These are phyloP conservation scores for Euproctis similis DNA, from an alignment of 2,888 invertebrate genomes.

Conservation along the genomic window DNA sequence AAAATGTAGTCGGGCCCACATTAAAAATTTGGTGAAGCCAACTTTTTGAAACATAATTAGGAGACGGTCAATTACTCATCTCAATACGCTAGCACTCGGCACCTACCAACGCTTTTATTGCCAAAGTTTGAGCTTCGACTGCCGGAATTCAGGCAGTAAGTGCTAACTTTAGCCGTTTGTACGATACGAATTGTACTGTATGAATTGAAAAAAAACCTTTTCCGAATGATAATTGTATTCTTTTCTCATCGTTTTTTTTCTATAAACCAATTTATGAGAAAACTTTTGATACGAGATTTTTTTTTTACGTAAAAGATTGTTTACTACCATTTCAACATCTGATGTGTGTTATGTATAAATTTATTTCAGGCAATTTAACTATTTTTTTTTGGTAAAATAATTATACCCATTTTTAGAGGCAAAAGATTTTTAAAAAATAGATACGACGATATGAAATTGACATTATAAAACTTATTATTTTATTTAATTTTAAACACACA, in stretches of 20 bases:
- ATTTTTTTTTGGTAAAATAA: too few species aligned
- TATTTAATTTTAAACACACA: too few species aligned
- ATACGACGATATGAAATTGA: too few species aligned
- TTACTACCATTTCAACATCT: too few species aligned
- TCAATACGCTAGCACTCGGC: conserved; percentile 17
- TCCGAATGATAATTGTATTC: conserved; percentile 25
- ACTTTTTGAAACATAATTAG: neutral
- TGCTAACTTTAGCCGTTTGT: conserved; percentile 48
- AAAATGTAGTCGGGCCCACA: too few species aligned
- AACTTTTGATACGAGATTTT: conserved; percentile 7
- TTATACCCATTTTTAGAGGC: too few species aligned
- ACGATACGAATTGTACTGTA: conserved; percentile 46
- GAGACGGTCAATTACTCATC: conserved; percentile 2
- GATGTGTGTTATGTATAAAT: too few species aligned
- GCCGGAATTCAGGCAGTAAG: conserved; percentile 32
- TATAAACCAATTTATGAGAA: conserved; percentile 12
- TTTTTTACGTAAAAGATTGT: too few species aligned
- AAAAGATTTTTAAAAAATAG: too few species aligned
- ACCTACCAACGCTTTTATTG: conserved; percentile 45
- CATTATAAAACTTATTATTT: too few species aligned
- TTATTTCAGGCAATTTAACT: too few species aligned
- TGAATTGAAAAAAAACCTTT: conserved; percentile 47
- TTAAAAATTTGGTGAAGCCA: too few species aligned
- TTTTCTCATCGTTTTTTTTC: conserved; percentile 13
- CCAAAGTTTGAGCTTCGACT: conserved; percentile 47